Base-by-base conservation (phyloP, 2,888 invertebrate genomes). In the Lissocephala sabroskyi region DNA sequence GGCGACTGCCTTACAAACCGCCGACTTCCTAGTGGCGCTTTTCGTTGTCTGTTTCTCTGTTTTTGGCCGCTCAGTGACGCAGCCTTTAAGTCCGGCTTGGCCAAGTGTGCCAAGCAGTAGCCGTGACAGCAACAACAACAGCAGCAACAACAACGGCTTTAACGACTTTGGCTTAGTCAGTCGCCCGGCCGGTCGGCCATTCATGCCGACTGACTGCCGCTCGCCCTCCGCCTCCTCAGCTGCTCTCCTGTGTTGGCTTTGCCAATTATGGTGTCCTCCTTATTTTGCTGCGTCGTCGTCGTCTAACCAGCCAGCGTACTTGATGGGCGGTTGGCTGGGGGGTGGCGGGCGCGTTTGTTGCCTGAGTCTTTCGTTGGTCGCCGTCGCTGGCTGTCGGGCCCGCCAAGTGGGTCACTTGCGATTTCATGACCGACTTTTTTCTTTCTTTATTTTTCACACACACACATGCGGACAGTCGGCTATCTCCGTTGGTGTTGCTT, bases 371-470 rank as follows among this genome's bases (percentile, higher is more conserved):
- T 68, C 68, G 74, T 59, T 76, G 56, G 51, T 58, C 51, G n/a
- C n/a, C n/a, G 47, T 42, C 41, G 45, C 45, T 48, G 29, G n/a
- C 47, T 36, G 63, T 59, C 64, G 61, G 61, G 68, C 56, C 77
- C 77, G 41, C 56, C 59, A 82, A 81, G 81, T 82, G 58, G 82
- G 82, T 82, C 80, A 82, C 82, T 82, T 82, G 83, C 83, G 82
- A 82, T 82, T 83, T 81, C 82, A 81, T 82, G 82, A 83, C 82
- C 82, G 80, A 83, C 82, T 81, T 82, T 71, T 64, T 55, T 57
- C 40, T 17, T 41, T 18, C 5, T 37, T 45, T 36, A 35, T 52
- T 57, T 41, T 45, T 40, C 10, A 2, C 13, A 35, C 17, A 35
- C 35, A 45, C 29, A 45, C 28, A 29, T 14, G 7, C 9, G 7